Conservation (phyloP, 1,140 invertebrate genomes). For the Cydia splendana region DNA sequence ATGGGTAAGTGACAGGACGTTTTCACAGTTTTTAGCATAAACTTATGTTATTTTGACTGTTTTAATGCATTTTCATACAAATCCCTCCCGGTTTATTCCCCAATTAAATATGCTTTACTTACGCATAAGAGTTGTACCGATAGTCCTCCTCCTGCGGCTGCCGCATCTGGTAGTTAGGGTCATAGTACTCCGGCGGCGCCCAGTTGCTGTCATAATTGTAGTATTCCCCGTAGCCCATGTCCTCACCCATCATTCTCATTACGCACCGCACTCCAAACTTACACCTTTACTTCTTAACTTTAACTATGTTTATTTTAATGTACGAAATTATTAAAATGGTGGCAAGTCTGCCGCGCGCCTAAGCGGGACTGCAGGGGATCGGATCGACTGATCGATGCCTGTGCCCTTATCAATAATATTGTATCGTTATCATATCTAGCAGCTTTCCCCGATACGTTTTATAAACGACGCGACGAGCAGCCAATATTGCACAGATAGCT, state of each 20-base stretch:
- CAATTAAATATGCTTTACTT: constrained; percentile 47
- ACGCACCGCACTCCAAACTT: constrained; percentile 47
- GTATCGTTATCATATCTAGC: constrained; percentile 76
- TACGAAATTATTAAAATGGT: constrained; percentile 30
- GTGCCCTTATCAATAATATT: constrained; percentile 76
- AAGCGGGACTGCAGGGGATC: constrained; percentile 52
- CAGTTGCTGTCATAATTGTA: constrained; percentile 84
- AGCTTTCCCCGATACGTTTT: constrained; percentile 77
- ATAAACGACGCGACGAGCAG: constrained; percentile 54
- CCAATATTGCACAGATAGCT: constrained; percentile 59
- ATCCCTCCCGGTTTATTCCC: too few species aligned
- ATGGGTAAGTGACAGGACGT: too few species aligned
- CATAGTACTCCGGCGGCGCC: constrained; percentile 84
- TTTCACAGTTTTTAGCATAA: too few species aligned
- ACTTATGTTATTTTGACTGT: too few species aligned
- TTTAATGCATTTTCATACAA: too few species aligned
- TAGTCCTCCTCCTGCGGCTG: constrained; percentile 82
- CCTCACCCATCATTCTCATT: constrained; percentile 79
- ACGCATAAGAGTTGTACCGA: constrained; percentile 75
- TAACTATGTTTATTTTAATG: constrained; percentile 38
- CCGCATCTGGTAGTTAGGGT: constrained; percentile 59
- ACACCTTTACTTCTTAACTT: constrained; percentile 35
- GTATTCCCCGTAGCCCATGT: constrained; percentile 77
- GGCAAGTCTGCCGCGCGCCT: constrained; percentile 36
- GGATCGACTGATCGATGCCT: constrained; percentile 75